Conservation (phyloP, 2,113 vertebrate species). For the Salvelinus sp. region DNA sequence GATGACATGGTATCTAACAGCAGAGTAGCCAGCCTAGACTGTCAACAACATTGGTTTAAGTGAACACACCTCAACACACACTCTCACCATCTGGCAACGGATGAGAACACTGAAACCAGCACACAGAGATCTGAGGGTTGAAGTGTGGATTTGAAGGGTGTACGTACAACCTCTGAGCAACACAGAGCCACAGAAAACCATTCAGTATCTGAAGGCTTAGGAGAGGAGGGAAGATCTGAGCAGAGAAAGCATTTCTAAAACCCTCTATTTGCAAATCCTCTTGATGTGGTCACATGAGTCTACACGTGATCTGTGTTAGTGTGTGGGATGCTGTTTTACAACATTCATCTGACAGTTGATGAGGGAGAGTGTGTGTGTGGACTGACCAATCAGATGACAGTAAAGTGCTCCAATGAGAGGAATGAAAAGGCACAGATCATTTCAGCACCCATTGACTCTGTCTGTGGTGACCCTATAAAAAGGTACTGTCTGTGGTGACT, state of each 20-base stretch:
- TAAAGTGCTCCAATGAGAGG: neutral
- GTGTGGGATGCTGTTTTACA: neutral
- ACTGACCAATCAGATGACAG: constrained; percentile 8
- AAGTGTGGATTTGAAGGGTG: constrained; percentile 9
- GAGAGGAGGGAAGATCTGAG: neutral
- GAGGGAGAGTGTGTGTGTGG: neutral
- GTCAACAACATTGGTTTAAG: neutral
- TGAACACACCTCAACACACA: constrained; percentile 12
- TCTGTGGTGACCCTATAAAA: constrained; percentile 17
- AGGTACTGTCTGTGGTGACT: constrained; percentile 19
- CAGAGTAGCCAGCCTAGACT: neutral
- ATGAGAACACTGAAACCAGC: constrained; percentile 10
- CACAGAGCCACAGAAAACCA: constrained; percentile 11
- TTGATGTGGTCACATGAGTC: constrained; percentile 11
- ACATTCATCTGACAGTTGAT: too few species aligned
- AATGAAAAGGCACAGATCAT: neutral
- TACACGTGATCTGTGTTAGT: neutral
- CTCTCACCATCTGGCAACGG: constrained; percentile 10
- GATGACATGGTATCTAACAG: neutral
- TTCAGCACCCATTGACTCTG: constrained; percentile 15
- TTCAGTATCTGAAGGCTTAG: neutral
- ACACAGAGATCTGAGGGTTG: neutral
- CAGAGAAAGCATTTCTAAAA: neutral
- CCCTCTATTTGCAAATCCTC: neutral
- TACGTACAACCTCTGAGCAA: constrained; percentile 4